Evolutionary conservation across 1,140 invertebrate species (phyloP).

Genomic region (Riptortus pedestris): DNA sequence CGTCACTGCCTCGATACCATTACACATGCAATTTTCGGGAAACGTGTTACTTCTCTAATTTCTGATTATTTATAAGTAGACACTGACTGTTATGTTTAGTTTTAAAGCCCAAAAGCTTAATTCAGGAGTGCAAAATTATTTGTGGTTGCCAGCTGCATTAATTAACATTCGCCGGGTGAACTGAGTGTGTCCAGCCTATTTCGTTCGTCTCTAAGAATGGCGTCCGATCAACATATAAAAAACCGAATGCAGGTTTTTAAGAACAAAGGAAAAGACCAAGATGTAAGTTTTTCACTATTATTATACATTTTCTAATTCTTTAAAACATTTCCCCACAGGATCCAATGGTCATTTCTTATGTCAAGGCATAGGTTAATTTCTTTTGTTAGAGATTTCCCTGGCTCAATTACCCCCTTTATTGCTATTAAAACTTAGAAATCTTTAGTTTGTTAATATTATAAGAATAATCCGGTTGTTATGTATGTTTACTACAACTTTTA

Average conservation of each 20-base stretch:
- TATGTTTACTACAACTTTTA: no score
- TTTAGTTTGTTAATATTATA: no score
- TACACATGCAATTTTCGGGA: conserved; percentile 13
- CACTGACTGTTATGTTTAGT: not conserved
- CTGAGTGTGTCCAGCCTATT: not conserved
- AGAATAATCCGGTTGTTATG: no score
- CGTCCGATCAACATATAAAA: conserved; percentile 60
- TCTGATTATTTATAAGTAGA: not conserved
- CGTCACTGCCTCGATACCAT: conserved; percentile 11
- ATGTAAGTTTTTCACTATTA: conserved; percentile 85
- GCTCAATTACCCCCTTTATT: no score
- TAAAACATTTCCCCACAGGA: no score
- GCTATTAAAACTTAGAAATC: no score
- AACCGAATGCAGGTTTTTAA: conserved; percentile 85
- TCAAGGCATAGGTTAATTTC: no score
- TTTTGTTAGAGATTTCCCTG: no score
- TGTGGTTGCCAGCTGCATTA: not conserved
- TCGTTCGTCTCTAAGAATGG: conserved; percentile 51
- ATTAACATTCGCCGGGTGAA: conserved; percentile 6
- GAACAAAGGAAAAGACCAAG: conserved; percentile 94
- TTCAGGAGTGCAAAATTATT: no score
- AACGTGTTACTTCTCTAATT: conserved; percentile 13
- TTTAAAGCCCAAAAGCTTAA: not conserved
- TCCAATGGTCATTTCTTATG: no score
- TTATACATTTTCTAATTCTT: no score